These are phyloP conservation scores for Anguilla megastoma DNA, from an alignment of 2,797 vertebrate species.

Conservation along the genomic window DNA sequence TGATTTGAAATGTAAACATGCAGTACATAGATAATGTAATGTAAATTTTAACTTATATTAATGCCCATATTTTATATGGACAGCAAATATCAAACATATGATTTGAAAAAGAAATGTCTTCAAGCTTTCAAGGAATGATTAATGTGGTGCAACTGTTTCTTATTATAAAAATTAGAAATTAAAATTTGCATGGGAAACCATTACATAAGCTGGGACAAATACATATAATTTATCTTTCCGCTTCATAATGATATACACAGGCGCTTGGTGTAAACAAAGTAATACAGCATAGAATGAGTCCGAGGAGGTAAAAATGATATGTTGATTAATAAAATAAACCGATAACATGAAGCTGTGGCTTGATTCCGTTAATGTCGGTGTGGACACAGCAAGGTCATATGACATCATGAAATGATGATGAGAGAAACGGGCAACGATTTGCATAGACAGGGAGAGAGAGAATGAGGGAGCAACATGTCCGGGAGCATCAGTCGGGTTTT, in stretches of 20 bases:
- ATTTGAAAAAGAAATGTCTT: neutral
- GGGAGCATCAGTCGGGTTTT: constrained; percentile 28
- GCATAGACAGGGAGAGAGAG: constrained; percentile 24
- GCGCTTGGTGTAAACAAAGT: neutral
- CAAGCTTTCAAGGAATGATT: neutral
- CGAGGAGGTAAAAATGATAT: neutral
- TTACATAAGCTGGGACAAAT: neutral
- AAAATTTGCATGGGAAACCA: neutral
- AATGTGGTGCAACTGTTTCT: neutral
- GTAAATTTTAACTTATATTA: neutral
- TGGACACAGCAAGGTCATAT: neutral
- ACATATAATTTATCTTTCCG: neutral
- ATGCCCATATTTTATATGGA: neutral
- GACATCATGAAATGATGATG: constrained; percentile 44
- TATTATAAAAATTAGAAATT: neutral
- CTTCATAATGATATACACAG: neutral
- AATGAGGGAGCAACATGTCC: neutral
- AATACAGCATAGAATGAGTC: neutral
- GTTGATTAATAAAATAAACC: neutral
- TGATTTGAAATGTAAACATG: neutral
- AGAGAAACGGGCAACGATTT: neutral
- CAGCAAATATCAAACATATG: neutral
- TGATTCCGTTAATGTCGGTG: neutral
- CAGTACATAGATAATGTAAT: neutral
- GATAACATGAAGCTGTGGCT: neutral